Evolutionary conservation across 2,888 invertebrate genomes (phyloP).

Genomic region (Sepiola atlantica): DNA sequence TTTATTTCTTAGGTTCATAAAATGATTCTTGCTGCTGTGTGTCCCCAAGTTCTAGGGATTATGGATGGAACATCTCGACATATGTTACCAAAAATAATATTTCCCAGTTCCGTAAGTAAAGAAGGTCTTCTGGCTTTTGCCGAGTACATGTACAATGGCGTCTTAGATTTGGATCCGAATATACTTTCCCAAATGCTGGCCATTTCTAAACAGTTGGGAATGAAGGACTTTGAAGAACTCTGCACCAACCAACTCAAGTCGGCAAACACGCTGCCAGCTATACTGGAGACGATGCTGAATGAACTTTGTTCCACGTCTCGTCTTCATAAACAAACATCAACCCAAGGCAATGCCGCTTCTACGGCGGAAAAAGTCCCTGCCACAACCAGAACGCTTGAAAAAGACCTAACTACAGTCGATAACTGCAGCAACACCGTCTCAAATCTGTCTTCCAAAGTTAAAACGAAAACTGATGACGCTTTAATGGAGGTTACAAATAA

Average conservation of each 20-base stretch:
- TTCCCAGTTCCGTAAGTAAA: conserved; percentile 36
- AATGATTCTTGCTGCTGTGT: conserved; percentile 42
- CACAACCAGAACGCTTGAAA: neutral
- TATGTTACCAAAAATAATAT: conserved; percentile 32
- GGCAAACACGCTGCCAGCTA: neutral
- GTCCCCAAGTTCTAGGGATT: conserved; percentile 13
- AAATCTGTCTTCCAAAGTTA: neutral
- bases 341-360: neutral
- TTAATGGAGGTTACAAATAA: neutral
- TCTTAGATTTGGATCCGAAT: conserved; percentile 24
- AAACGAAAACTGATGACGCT: neutral
- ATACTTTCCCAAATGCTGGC: neutral
- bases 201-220: neutral
- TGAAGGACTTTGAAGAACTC: conserved; percentile 43
- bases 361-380: neutral
- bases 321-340: neutral
- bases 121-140: conserved; percentile 42
- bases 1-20: conserved; percentile 37
- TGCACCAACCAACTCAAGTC: conserved; percentile 9
- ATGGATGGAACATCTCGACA: neutral
- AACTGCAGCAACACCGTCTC: neutral
- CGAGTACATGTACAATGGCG: conserved; percentile 36
- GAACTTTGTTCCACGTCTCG: conserved; percentile 39
- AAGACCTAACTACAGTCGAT: neutral
- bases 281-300: conserved; percentile 10